Conservation (phyloP, 1,140 invertebrate species). For the Trichoplusia ni region DNA sequence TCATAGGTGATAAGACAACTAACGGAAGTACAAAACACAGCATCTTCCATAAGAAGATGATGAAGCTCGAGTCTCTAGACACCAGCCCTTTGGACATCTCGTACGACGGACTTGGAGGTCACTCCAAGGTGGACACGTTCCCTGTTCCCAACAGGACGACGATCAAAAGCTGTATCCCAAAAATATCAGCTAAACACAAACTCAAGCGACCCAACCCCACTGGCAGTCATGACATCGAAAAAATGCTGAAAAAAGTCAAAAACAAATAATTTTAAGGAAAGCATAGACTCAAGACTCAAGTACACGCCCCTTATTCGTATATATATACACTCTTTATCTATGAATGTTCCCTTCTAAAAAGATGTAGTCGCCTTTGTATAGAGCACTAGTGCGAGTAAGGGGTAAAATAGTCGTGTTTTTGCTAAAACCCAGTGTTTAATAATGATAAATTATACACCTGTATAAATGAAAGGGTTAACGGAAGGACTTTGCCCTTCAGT, state of each 20-base stretch:
- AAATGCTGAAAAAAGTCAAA: conserved; percentile 53
- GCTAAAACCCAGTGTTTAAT: too few species aligned
- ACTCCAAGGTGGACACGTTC: conserved; percentile 67
- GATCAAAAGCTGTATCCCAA: conserved; percentile 49
- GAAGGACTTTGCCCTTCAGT: too few species aligned
- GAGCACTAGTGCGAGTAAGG: too few species aligned
- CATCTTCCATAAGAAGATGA: conserved; percentile 60
- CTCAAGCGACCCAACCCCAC: conserved; percentile 50
- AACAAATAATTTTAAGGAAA: conserved; percentile 23
- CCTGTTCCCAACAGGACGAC: conserved; percentile 50
- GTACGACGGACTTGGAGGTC: conserved; percentile 72
- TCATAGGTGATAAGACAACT: conserved; percentile 18
- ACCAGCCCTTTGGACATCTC: conserved; percentile 40
- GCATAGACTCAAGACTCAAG: background rate
- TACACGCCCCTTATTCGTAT: conserved; percentile 2
- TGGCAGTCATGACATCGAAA: conserved; percentile 54
- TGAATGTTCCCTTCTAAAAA: too few species aligned
- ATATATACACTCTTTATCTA: too few species aligned
- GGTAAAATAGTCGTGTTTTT: too few species aligned
- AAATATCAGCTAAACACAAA: conserved; percentile 58
- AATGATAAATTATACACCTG: too few species aligned
- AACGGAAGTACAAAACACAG: conserved; percentile 41
- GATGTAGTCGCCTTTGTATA: too few species aligned
- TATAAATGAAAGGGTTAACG: too few species aligned
- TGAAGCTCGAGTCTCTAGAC: conserved; percentile 41